Evolutionary conservation across 2,113 vertebrate genomes (phyloP).

Genomic region (Mesitornis unicolor): DNA sequence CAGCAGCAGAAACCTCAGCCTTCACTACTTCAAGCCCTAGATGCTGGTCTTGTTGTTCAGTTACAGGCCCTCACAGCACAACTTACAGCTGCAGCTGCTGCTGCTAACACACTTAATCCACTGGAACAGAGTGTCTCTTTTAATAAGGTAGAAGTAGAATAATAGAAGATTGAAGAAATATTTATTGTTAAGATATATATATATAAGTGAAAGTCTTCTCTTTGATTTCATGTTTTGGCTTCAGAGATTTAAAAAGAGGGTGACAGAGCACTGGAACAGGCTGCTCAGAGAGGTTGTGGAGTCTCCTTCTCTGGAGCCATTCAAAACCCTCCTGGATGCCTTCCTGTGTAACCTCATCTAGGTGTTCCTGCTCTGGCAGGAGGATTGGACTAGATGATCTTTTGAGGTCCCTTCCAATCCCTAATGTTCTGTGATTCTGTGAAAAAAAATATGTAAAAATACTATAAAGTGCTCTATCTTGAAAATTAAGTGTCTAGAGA

Average conservation of each 20-base stretch:
- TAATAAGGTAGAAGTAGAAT: slow-evolving; percentile 86
- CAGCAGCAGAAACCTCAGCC: slow-evolving; percentile 98
- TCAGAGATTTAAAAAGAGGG: background rate
- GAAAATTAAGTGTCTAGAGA: background rate
- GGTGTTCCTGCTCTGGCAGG: too few species aligned
- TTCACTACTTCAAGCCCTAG: slow-evolving; percentile 92
- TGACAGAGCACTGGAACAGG: too few species aligned
- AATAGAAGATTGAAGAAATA: background rate
- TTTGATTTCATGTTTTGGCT: background rate
- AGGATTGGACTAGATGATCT: too few species aligned
- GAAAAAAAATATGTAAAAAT: background rate
- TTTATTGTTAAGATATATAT: background rate
- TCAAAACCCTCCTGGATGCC: too few species aligned
- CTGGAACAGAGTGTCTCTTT: slow-evolving; percentile 94
- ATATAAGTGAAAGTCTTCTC: background rate
- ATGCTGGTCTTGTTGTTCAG: slow-evolving; percentile 95
- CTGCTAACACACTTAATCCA: slow-evolving; percentile 92
- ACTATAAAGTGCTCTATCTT: background rate
- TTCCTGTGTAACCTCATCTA: too few species aligned
- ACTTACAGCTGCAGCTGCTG: slow-evolving; percentile 92
- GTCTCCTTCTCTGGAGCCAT: too few species aligned
- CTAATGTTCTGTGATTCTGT: too few species aligned
- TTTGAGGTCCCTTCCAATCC: too few species aligned
- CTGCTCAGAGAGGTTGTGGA: too few species aligned
- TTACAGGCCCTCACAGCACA: slow-evolving; percentile 96